A percentile compares a stretch with the other conserved stretches of the same genome.
phyloP scores from a whole-genome alignment of 2,888 invertebrate genomes.

The Caenorhabditis doughertyi region DNA sequence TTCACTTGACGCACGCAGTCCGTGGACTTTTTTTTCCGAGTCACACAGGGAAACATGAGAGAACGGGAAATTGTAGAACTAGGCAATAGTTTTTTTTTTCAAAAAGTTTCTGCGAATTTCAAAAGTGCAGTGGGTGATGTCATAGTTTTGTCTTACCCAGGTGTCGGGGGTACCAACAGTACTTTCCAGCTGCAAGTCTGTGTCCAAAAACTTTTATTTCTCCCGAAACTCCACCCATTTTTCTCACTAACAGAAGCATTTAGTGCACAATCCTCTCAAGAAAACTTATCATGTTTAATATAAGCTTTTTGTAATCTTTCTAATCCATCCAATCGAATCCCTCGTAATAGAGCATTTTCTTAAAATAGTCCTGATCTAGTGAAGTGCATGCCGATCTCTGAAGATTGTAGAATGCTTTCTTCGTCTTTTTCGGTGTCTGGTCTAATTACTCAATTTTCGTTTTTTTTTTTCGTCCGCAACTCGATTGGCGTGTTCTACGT shows the following conservation, averaged over 20 bases:
- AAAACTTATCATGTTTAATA: slow-evolving; percentile 15
- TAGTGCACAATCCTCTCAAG: not conserved
- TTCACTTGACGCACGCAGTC: slow-evolving; percentile 58
- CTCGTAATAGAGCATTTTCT: slow-evolving; percentile 18
- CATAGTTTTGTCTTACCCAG: slow-evolving; percentile 11
- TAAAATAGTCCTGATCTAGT: slow-evolving; percentile 17
- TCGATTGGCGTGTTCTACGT: slow-evolving; percentile 51
- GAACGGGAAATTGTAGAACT: slow-evolving; percentile 23
- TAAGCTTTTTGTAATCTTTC: slow-evolving; percentile 27
- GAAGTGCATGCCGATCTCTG: slow-evolving; percentile 2
- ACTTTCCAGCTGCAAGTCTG: slow-evolving; percentile 11
- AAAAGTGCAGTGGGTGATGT: slow-evolving; percentile 33
- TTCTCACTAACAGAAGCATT: not conserved
- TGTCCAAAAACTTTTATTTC: not conserved
- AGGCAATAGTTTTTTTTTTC: slow-evolving; percentile 1
- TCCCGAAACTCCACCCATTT: not conserved
- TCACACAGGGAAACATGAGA: slow-evolving; percentile 3
- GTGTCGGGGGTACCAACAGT: not conserved
- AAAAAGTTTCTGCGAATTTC: not conserved
- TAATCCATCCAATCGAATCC: slow-evolving; percentile 41
- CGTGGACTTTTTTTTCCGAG: slow-evolving; percentile 26
- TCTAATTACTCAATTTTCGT: slow-evolving; percentile 60
- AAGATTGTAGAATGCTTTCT: slow-evolving; percentile 9
- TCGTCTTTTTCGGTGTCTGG: slow-evolving; percentile 6
- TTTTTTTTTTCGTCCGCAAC: slow-evolving; percentile 22